Percentiles rank a stretch among this genome's conserved stretches.
phyloP scores from a whole-genome alignment of 2,113 vertebrate species.

The Acinonyx jubatus region DNA sequence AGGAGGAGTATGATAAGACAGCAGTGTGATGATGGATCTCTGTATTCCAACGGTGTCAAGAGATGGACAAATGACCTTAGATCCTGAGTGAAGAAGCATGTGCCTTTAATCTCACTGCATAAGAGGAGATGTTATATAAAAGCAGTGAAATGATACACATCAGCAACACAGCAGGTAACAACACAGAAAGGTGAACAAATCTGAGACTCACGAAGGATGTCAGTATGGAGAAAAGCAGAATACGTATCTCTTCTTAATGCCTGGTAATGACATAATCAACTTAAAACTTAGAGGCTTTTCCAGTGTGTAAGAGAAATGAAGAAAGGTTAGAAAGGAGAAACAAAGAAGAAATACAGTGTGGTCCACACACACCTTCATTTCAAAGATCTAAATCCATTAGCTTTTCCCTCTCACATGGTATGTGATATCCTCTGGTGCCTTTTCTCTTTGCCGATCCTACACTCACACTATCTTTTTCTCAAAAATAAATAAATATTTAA shows the following conservation, averaged over 20 bases:
- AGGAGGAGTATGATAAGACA: not conserved
- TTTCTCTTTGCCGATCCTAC: too few species aligned
- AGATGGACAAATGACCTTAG: not conserved
- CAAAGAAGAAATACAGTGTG: not conserved
- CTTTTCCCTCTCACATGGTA: not conserved
- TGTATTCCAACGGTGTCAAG: not conserved
- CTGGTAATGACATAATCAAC: not conserved
- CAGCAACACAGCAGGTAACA: not conserved
- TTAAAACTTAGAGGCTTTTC: not conserved
- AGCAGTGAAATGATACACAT: not conserved
- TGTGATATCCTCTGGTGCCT: too few species aligned
- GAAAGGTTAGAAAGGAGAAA: not conserved
- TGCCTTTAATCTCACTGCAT: not conserved
- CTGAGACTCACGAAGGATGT: not conserved
- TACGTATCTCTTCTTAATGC: not conserved
- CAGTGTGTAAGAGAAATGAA: not conserved
- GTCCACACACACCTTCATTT: not conserved
- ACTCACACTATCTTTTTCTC: too few species aligned
- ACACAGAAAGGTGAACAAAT: not conserved
- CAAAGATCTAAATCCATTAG: not conserved
- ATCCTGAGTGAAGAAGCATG: not conserved
- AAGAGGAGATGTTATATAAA: not conserved
- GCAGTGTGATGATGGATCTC: rapidly evolving
- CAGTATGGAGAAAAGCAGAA: not conserved
- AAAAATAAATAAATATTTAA: too few species aligned